These are phyloP conservation scores for Equus quagga DNA, from an alignment of 2,113 vertebrate genomes.

Conservation along the genomic window DNA sequence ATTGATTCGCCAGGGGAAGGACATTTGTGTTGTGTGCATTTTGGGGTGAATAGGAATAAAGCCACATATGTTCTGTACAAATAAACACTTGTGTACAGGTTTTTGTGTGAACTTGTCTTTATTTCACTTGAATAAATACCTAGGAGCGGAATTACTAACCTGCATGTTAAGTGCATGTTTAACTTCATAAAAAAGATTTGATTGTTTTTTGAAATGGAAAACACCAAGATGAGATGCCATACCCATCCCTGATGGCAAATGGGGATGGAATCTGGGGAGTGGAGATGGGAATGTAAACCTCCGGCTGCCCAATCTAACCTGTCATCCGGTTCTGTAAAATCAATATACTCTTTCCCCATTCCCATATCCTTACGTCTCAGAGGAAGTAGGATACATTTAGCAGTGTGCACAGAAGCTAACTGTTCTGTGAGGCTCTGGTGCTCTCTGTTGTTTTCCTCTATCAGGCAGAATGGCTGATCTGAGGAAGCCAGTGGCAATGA, in stretches of 20 bases:
- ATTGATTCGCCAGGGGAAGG: not conserved
- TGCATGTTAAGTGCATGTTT: not conserved
- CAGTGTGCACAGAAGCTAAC: not conserved
- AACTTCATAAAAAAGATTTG: not conserved
- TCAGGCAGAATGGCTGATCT: not conserved
- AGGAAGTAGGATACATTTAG: not conserved
- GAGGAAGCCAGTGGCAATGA: not conserved
- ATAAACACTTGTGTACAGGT: not conserved
- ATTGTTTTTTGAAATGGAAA: not conserved
- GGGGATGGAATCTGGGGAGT: not conserved
- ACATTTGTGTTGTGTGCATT: not conserved
- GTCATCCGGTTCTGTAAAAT: not conserved
- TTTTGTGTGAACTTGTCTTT: conserved; percentile 7
- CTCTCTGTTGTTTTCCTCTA: not conserved
- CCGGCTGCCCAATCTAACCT: not conserved
- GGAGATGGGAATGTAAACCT: not conserved
- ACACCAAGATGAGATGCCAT: not conserved
- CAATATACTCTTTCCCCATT: not conserved
- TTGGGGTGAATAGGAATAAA: not conserved
- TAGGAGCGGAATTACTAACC: not conserved
- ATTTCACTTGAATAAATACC: not conserved
- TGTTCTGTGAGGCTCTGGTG: not conserved
- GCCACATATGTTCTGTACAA: not conserved
- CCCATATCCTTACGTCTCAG: not conserved
- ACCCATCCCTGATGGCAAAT: not conserved